Evolutionary conservation across 2,797 vertebrate species (phyloP).

Genomic region (Acanthurus lineatus): DNA sequence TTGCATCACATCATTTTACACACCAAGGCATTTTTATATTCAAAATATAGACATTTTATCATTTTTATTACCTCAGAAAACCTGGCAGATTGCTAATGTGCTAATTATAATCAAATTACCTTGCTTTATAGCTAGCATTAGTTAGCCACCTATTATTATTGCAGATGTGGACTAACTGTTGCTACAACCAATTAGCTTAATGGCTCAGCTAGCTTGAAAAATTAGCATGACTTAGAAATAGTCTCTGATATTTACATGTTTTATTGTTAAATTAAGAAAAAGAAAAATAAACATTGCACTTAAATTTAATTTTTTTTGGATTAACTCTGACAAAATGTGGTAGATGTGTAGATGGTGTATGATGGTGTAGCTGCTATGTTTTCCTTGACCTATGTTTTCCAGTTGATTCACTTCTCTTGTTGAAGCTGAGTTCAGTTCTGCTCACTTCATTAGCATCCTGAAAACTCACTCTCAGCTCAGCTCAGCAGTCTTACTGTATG

Average conservation of each 20-base stretch:
- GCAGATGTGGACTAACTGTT: no score
- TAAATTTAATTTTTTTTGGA: not conserved
- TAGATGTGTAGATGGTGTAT: not conserved
- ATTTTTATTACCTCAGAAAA: no score
- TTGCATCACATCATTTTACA: not conserved
- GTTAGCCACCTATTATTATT: not conserved
- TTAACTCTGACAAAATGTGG: slow-evolving; percentile 30
- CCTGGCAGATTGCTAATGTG: not conserved
- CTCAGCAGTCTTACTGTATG: slow-evolving; percentile 4
- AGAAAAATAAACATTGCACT: no score
- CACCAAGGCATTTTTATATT: no score
- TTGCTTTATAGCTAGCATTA: not conserved
- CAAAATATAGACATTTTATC: no score
- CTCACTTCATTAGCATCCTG: slow-evolving; percentile 17
- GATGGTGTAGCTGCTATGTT: no score
- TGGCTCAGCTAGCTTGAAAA: no score
- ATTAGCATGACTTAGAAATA: no score
- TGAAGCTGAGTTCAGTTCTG: slow-evolving; percentile 23
- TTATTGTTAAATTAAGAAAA: no score
- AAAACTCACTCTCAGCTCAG: slow-evolving; percentile 6
- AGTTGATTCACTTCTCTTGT: slow-evolving; percentile 4
- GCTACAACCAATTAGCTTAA: no score
- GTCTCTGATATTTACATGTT: not conserved
- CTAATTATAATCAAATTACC: not conserved
- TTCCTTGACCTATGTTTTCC: not conserved